A percentile compares a stretch with the other conserved stretches of the same genome.
Conservation (phyloP, 2,888 invertebrate species). For the Neria commutata region DNA sequence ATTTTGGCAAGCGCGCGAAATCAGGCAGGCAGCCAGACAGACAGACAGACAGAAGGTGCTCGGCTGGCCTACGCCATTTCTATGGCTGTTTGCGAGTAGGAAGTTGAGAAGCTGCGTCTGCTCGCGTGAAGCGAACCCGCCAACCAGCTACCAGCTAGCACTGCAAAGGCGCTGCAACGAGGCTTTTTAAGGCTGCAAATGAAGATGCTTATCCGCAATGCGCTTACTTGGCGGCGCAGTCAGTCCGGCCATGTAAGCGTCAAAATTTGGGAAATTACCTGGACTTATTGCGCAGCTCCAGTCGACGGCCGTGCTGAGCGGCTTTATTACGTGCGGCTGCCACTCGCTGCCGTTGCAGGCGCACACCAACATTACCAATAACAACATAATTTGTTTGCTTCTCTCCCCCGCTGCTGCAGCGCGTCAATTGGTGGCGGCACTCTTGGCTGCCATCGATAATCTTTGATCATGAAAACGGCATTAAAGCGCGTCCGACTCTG, state of each 20-base stretch:
- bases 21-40: neutral
- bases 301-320: conserved; percentile 47
- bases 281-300: conserved; percentile 47
- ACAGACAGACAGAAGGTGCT: neutral
- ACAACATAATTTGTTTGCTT: too few relatives aligned
- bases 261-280: conserved; percentile 47
- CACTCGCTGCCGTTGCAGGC: conserved; percentile 44
- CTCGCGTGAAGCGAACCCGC: conserved; percentile 15
- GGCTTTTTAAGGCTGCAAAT: conserved; percentile 9
- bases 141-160: conserved; percentile 19
- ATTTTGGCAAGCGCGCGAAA: too few relatives aligned
- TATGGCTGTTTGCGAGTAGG: neutral
- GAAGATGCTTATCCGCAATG: conserved; percentile 52
- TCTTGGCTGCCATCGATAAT: too few relatives aligned
- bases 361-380: too few relatives aligned
- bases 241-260: conserved; percentile 16
- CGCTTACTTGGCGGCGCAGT: conserved; percentile 29
- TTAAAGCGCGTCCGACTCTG: too few relatives aligned
- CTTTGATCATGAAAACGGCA: too few relatives aligned
- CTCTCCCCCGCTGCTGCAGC: too few relatives aligned
- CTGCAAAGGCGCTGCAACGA: neutral
- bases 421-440: too few relatives aligned
- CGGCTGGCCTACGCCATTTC: neutral
- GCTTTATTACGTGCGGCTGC: conserved; percentile 16
- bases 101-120: neutral